Evolutionary conservation across 2,113 vertebrate species (phyloP).

Genomic region (Epinephelus lanceolatus): DNA sequence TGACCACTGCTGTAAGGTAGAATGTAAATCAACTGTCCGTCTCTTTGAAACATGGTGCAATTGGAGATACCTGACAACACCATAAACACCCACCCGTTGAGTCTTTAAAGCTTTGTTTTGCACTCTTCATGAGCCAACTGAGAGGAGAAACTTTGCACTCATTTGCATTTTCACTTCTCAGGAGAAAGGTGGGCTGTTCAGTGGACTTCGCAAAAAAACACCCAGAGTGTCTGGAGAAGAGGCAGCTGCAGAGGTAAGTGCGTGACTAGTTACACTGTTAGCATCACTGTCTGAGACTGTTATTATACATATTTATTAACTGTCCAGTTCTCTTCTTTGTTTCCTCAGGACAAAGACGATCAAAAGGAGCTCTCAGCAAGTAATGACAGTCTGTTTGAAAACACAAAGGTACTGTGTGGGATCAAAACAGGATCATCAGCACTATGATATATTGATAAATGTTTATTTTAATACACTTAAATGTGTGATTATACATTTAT

Average conservation of each 20-base stretch:
- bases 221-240: constrained; percentile 54
- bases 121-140: neutral
- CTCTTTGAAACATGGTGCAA: neutral
- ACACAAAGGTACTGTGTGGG: constrained; percentile 33
- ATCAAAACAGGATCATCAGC: neutral
- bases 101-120: neutral
- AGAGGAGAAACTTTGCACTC: neutral
- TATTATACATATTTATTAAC: neutral
- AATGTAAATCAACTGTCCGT: neutral
- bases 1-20: neutral
- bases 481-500: neutral
- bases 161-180: constrained; percentile 2
- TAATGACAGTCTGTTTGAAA: constrained; percentile 56
- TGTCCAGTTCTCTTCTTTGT: neutral
- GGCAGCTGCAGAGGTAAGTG: constrained; percentile 48
- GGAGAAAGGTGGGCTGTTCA: constrained; percentile 73
- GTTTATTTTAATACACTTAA: neutral
- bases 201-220: constrained; percentile 63
- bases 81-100: neutral
- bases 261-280: neutral
- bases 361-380: constrained; percentile 45
- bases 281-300: neutral
- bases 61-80: neutral
- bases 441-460: neutral
- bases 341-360: constrained; percentile 41